phyloP scores from a whole-genome alignment of 2,113 vertebrate genomes.

The Tachysurus vachellii region DNA sequence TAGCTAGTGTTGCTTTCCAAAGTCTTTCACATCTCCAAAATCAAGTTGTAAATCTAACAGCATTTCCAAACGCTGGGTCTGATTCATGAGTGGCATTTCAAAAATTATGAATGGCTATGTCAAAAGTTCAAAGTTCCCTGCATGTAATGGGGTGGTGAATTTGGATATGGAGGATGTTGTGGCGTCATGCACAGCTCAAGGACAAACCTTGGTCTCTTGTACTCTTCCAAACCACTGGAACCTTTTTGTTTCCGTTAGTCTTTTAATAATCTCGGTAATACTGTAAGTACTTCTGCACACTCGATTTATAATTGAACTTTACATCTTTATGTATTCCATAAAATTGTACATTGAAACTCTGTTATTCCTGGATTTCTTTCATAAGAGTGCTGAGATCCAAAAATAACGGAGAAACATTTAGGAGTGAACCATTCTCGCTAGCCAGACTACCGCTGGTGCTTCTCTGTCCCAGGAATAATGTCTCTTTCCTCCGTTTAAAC shows the following conservation, averaged over 20 bases:
- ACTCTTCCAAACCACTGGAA: slow-evolving; percentile 21
- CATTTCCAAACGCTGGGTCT: neutral
- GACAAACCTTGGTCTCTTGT: slow-evolving; percentile 1
- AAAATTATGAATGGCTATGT: neutral
- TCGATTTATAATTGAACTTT: slow-evolving; percentile 47
- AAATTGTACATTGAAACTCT: slow-evolving; percentile 49
- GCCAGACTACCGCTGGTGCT: slow-evolving; percentile 15
- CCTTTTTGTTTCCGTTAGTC: neutral
- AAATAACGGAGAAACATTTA: slow-evolving; percentile 39
- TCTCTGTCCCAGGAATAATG: slow-evolving; percentile 9
- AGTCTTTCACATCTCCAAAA: neutral
- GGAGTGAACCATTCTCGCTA: slow-evolving; percentile 4
- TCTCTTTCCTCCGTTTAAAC: slow-evolving; percentile 20
- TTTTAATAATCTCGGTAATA: slow-evolving; percentile 46
- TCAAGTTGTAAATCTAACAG: neutral
- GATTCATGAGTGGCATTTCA: neutral
- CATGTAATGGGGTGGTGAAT: neutral
- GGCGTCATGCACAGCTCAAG: slow-evolving; percentile 15
- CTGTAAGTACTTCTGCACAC: slow-evolving; percentile 40
- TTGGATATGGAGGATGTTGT: neutral
- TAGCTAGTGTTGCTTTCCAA: neutral
- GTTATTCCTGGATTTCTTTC: slow-evolving; percentile 48
- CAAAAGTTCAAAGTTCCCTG: neutral
- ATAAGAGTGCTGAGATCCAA: slow-evolving; percentile 38
- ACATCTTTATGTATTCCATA: slow-evolving; percentile 51